These are phyloP conservation scores for Dryadula phaetusa DNA, from an alignment of 2,888 invertebrate genomes.

Conservation along the genomic window DNA sequence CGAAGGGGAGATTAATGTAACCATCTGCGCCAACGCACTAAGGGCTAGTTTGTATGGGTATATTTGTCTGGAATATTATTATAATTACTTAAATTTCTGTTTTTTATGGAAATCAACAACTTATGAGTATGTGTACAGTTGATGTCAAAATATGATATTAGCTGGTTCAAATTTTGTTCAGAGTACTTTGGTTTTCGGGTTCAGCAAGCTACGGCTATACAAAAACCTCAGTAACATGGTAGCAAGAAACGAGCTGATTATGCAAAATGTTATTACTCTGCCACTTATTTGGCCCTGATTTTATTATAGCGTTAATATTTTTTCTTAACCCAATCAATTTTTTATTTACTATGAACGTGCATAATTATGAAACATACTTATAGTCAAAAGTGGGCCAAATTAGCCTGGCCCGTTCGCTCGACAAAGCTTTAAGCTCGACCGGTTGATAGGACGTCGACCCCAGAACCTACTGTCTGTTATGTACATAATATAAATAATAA, in stretches of 20 bases:
- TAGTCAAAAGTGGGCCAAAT: constrained; percentile 78
- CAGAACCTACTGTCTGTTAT: constrained; percentile 75
- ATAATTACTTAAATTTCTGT: neutral
- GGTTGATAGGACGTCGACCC: constrained; percentile 77
- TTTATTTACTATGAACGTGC: constrained; percentile 17
- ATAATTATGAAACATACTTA: constrained; percentile 40
- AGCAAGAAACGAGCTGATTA: neutral
- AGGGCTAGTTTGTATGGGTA: constrained; percentile 50
- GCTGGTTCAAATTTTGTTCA: neutral
- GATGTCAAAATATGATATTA: neutral
- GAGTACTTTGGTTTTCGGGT: neutral
- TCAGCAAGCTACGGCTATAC: neutral
- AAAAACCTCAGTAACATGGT: neutral
- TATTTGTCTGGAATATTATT: neutral
- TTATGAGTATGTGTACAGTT: neutral
- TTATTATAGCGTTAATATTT: too few species aligned
- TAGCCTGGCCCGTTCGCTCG: constrained; percentile 66
- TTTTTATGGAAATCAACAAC: neutral
- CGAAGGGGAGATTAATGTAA: constrained; percentile 77
- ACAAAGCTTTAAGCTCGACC: constrained; percentile 78
- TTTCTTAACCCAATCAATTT: neutral
- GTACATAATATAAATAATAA: constrained; percentile 51
- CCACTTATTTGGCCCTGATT: neutral
- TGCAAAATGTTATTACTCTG: neutral
- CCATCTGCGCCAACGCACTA: constrained; percentile 62